Evolutionary conservation across 2,888 invertebrate species (phyloP), one percentile per base, ranked within the genome.

Genomic region (Halictus quadricinctus): DNA sequence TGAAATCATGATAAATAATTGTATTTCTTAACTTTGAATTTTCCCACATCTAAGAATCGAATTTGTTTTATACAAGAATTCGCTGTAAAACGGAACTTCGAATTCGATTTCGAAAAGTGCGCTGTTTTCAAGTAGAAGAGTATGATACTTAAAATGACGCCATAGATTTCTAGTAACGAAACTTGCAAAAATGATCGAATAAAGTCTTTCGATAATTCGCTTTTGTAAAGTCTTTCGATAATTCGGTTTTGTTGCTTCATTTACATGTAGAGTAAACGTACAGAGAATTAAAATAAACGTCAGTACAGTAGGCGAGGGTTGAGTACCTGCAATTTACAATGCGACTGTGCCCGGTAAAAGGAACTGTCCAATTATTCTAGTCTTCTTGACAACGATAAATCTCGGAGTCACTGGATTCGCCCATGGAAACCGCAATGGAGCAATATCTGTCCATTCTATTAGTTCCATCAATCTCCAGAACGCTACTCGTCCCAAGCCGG

Each of bases 401-500:
- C 70, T 21, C 70, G 21, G 43, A 46, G 36, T 43, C 72, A 15
- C 46, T 36, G 36, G n/a, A 46, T 36, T 43, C 10, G 21, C 72
- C 72, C 21, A 36, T 25, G 36, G 25, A n/a, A 36, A 73, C 29
- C 48, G 29, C 25, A 43, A 72, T 50, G 25, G 21, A 50, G 73
- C n/a, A 36, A 54, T 54, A 54, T 54, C 29, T 54, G 73, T 36
- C 76, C 43, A 48, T 66, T 66, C 48, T 64, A 69, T 69, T 41
- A 69, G 69, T 21, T 69, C 69, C 69, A 69, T 69, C 69, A n/a
- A 18, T 29, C 48, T 48, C 21, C 36, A 8, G 29, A 29, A 48
- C 21, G 43, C 66, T 18, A n/a, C 48, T 60, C 15, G 43, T 25
- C 48, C 15, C 29, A 21, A 25, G 18, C 18, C 21, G 10, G 10